Evolutionary conservation across 2,888 invertebrate species (phyloP).

Genomic region (Caenorhabditis uteleia): DNA sequence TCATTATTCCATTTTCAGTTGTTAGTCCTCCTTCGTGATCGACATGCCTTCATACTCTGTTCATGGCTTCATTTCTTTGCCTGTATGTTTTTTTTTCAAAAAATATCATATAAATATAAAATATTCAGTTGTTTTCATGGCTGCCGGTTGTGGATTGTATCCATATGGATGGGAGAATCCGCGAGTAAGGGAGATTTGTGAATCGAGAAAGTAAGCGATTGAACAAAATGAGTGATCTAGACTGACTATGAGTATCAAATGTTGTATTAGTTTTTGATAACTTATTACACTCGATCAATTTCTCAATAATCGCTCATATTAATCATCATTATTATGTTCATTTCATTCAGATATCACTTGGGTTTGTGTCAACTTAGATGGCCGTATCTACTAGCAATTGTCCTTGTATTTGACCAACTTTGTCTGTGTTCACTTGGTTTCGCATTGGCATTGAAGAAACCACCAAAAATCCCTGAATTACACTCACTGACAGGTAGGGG

Average conservation of each 20-base stretch:
- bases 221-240: background rate
- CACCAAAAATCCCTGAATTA: constrained; percentile 49
- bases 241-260: too few species aligned
- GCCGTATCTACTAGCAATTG: constrained; percentile 72
- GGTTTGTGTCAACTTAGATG: constrained; percentile 71
- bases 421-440: constrained; percentile 71
- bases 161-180: constrained; percentile 71
- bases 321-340: background rate
- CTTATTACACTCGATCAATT: background rate
- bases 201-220: constrained; percentile 50
- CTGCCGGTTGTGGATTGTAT: constrained; percentile 71
- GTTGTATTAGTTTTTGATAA: too few species aligned
- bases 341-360: constrained; percentile 64
- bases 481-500: constrained; percentile 31
- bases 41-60: constrained; percentile 84
- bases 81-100: constrained; percentile 76
- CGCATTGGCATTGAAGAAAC: constrained; percentile 69
- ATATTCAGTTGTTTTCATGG: constrained; percentile 70
- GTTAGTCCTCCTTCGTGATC: constrained; percentile 56
- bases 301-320: too few species aligned
- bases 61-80: constrained; percentile 94
- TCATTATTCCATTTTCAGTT: constrained; percentile 35
- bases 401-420: constrained; percentile 71
- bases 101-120: background rate
- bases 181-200: constrained; percentile 70